Percentiles rank a stretch among this genome's conserved stretches.
These are phyloP conservation scores for Apodemus agrarius DNA, from an alignment of 2,797 vertebrate species.

Conservation along the genomic window DNA sequence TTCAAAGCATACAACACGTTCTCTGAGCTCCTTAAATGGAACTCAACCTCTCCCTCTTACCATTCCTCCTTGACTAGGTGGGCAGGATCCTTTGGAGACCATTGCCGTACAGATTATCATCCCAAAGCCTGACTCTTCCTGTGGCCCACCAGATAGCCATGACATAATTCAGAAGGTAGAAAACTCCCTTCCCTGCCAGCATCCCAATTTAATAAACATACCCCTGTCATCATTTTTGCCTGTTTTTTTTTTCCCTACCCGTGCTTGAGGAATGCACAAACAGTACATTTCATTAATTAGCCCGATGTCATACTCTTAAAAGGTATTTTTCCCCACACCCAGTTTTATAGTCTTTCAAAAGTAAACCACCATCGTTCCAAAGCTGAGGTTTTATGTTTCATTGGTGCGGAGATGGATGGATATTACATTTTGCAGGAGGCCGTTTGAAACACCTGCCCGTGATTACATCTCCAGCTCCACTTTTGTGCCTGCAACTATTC, in stretches of 20 bases:
- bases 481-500: slow-evolving; percentile 78
- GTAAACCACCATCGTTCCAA: slow-evolving; percentile 76
- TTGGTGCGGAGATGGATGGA: slow-evolving; percentile 71
- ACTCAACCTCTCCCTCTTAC: not conserved
- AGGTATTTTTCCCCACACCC: slow-evolving; percentile 75
- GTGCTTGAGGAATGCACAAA: slow-evolving; percentile 79
- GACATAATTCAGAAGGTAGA: slow-evolving; percentile 82
- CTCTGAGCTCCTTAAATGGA: slow-evolving; percentile 16
- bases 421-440: slow-evolving; percentile 74
- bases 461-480: slow-evolving; percentile 76
- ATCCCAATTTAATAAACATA: slow-evolving; percentile 86
- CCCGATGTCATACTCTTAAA: slow-evolving; percentile 75
- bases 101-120: slow-evolving; percentile 66
- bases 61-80: slow-evolving; percentile 58
- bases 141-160: slow-evolving; percentile 80
- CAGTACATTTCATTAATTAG: slow-evolving; percentile 87
- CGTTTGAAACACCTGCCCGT: slow-evolving; percentile 76
- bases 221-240: slow-evolving; percentile 82
- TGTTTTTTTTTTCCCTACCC: slow-evolving; percentile 76
- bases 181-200: slow-evolving; percentile 82
- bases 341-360: slow-evolving; percentile 78
- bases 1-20: not conserved
- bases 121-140: slow-evolving; percentile 76
- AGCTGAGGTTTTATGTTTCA: slow-evolving; percentile 75
- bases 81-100: slow-evolving; percentile 86